phyloP scores from a whole-genome alignment of 2,888 invertebrate genomes.

The Drosophila monieri region DNA sequence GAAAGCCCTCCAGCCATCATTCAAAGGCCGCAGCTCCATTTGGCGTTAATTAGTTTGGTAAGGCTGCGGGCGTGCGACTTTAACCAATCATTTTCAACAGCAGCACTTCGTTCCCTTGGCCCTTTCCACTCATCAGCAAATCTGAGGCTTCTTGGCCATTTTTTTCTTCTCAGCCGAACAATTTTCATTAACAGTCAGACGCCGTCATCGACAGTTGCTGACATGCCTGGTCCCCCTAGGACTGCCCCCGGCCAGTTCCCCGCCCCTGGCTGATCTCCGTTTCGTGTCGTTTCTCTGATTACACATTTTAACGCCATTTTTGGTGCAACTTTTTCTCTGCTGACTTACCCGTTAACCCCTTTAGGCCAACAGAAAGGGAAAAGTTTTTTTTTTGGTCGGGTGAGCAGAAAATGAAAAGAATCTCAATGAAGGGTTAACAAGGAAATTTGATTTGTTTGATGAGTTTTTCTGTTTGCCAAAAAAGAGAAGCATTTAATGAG shows the following conservation, averaged over 20 bases:
- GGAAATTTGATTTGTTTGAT: slow-evolving; percentile 78
- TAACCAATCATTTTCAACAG: slow-evolving; percentile 66
- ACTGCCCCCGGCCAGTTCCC: slow-evolving; percentile 7
- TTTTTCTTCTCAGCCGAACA: slow-evolving; percentile 52
- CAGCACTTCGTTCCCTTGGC: slow-evolving; percentile 3
- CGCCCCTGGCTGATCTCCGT: slow-evolving; percentile 29
- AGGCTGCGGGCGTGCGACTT: slow-evolving; percentile 70
- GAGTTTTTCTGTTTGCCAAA: slow-evolving; percentile 58
- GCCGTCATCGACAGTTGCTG: slow-evolving; percentile 59
- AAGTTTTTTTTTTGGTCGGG: slow-evolving; percentile 47
- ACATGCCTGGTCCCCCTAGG: slow-evolving; percentile 47
- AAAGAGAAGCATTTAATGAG: slow-evolving; percentile 61
- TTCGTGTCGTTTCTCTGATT: slow-evolving; percentile 66
- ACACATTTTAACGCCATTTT: slow-evolving; percentile 75
- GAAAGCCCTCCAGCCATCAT: slow-evolving; percentile 38
- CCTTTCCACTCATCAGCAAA: slow-evolving; percentile 10
- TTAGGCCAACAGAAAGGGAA: slow-evolving; percentile 54
- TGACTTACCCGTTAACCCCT: slow-evolving; percentile 53
- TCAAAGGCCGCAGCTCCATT: slow-evolving; percentile 56
- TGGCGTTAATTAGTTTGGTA: slow-evolving; percentile 76
- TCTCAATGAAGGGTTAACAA: slow-evolving; percentile 76
- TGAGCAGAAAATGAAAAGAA: slow-evolving; percentile 59
- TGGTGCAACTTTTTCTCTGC: slow-evolving; percentile 58
- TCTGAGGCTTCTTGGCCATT: slow-evolving; percentile 32
- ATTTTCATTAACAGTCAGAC: slow-evolving; percentile 73